Conservation (phyloP, 2,797 vertebrate genomes). For the Enteromius trimaculatus region DNA sequence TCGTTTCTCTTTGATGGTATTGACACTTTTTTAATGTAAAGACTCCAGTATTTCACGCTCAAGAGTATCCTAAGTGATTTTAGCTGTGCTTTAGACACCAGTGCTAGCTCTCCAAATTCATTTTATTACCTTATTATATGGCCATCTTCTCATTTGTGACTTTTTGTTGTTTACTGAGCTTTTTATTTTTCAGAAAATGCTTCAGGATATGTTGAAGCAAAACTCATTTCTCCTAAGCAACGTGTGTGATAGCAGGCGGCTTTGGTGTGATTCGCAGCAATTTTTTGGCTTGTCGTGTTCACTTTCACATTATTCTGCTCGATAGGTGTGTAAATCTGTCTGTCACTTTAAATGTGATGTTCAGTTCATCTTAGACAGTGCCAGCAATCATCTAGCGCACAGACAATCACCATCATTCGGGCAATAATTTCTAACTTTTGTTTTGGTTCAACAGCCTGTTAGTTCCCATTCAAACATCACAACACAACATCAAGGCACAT, state of each 20-base stretch:
- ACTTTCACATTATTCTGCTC: conserved; percentile 21
- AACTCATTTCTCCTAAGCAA: neutral
- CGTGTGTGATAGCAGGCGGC: neutral
- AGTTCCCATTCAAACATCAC: neutral
- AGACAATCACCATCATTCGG: neutral
- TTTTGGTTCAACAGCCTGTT: neutral
- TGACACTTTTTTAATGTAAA: neutral
- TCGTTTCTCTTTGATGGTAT: neutral
- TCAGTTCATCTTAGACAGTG: neutral
- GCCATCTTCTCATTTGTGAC: neutral
- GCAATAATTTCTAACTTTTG: neutral
- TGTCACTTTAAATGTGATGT: conserved; percentile 19
- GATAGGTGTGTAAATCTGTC: conserved; percentile 10
- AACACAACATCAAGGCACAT: neutral
- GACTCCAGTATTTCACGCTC: neutral
- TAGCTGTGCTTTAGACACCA: neutral
- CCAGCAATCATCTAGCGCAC: neutral
- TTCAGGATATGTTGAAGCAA: no score
- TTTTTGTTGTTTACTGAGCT: neutral
- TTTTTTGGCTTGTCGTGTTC: conserved; percentile 21
- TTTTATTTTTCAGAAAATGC: neutral
- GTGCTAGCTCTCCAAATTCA: neutral
- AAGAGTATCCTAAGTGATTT: neutral
- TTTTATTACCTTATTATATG: neutral
- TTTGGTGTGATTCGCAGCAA: neutral